Percentiles rank a stretch among this genome's conserved stretches.
Evolutionary conservation across 2,113 vertebrate genomes (phyloP).

Genomic region (Zootoca vivipara): DNA sequence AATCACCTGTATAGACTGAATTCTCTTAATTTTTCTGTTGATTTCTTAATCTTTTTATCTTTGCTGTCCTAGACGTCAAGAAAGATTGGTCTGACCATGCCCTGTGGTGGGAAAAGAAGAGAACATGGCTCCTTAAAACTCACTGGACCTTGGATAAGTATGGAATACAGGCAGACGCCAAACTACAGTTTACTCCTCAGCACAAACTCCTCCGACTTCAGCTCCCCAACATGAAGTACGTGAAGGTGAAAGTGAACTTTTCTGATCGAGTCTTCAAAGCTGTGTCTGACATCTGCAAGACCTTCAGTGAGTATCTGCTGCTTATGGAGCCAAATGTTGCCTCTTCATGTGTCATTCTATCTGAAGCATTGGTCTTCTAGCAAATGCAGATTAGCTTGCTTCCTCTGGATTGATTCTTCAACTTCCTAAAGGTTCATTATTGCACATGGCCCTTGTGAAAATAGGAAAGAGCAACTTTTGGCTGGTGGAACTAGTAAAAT

Average conservation of each 20-base stretch:
- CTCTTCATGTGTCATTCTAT: neutral
- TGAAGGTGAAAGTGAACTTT: conserved; percentile 99
- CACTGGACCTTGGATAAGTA: conserved; percentile 99
- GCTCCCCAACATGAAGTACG: conserved; percentile 98
- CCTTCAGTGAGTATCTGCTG: conserved; percentile 91
- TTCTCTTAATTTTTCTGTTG: neutral
- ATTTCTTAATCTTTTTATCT: neutral
- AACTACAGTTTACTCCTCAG: conserved; percentile 96
- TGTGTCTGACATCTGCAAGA: conserved; percentile 98
- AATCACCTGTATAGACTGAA: neutral
- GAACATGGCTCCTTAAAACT: conserved; percentile 97
- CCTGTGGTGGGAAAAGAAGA: conserved; percentile 99
- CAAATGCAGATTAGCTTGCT: neutral
- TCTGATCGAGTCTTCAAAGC: conserved; percentile 99
- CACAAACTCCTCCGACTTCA: conserved; percentile 97
- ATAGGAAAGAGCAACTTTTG: neutral
- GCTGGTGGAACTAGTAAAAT: neutral
- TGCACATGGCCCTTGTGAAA: neutral
- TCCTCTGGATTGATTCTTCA: neutral
- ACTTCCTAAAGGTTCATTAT: neutral
- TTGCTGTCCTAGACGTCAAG: conserved; percentile 88
- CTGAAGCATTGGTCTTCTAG: neutral
- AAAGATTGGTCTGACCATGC: conserved; percentile 99
- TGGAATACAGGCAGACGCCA: conserved; percentile 95
- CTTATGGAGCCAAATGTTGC: neutral